A percentile compares a stretch with the other conserved stretches of the same genome.
These are phyloP conservation scores for Melipona beecheii DNA, from an alignment of 2,888 invertebrate genomes.

Conservation along the genomic window DNA sequence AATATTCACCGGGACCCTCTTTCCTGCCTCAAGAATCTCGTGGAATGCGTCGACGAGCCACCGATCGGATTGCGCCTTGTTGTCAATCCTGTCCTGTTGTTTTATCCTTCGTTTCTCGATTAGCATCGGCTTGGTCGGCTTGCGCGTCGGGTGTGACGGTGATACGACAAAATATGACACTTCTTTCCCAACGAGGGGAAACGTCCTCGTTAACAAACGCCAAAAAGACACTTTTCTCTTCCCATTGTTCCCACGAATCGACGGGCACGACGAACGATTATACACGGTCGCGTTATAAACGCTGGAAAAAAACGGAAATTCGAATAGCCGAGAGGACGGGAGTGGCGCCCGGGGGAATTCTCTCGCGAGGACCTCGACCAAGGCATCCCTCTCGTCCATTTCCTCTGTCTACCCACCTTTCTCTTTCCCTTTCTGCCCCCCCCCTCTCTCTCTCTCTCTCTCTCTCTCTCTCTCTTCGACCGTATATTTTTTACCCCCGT, in stretches of 20 bases:
- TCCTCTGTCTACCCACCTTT: conserved; percentile 1
- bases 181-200: neutral
- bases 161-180: no score
- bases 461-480: conserved; percentile 25
- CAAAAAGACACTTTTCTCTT: neutral
- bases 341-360: conserved; percentile 56
- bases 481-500: conserved; percentile 73
- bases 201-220: neutral
- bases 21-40: conserved; percentile 64
- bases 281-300: conserved; percentile 15
- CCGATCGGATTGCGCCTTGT: conserved; percentile 12
- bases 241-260: neutral
- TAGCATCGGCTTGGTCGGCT: neutral
- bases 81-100: neutral
- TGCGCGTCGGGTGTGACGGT: neutral
- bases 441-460: conserved; percentile 40
- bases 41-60: conserved; percentile 49
- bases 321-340: conserved; percentile 53
- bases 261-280: conserved; percentile 3
- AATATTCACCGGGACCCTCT: conserved; percentile 79
- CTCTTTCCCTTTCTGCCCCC: conserved; percentile 45
- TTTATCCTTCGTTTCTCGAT: neutral
- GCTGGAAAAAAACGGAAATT: conserved; percentile 33
- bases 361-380: conserved; percentile 65
- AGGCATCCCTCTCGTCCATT: conserved; percentile 11